A percentile compares a stretch with the other conserved stretches of the same genome.
Evolutionary conservation across 2,113 vertebrate genomes (phyloP).

Genomic region (Brachypteracias leptosomus): DNA sequence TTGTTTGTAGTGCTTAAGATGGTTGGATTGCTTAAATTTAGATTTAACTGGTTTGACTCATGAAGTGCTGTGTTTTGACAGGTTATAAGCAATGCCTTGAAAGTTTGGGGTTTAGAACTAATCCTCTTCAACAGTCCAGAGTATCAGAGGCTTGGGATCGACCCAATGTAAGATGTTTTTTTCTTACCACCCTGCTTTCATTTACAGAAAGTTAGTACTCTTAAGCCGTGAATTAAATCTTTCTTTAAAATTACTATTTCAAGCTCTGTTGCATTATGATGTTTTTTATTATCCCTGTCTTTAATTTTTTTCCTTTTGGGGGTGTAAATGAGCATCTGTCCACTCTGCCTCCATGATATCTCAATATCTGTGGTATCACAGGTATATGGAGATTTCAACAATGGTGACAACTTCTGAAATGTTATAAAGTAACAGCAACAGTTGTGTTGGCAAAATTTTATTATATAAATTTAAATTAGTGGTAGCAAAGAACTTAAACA

Average conservation of each 20-base stretch:
- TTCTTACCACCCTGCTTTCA: constrained; percentile 31
- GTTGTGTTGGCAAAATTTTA: neutral
- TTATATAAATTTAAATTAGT: neutral
- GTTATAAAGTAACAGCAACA: neutral
- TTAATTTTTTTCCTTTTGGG: neutral
- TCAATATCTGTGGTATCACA: neutral
- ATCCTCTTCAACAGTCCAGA: constrained; percentile 98
- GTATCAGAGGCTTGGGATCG: constrained; percentile 92
- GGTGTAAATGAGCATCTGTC: neutral
- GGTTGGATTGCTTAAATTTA: constrained; percentile 34
- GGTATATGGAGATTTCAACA: neutral
- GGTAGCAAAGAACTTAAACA: neutral
- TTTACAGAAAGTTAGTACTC: neutral
- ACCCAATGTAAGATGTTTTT: constrained; percentile 88
- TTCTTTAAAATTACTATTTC: neutral
- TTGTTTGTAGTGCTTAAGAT: neutral
- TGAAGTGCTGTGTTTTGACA: constrained; percentile 68
- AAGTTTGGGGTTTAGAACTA: constrained; percentile 98
- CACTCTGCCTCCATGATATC: neutral
- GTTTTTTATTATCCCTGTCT: neutral
- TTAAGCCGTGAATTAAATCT: neutral
- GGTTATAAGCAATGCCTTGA: constrained; percentile 98
- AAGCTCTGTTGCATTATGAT: constrained; percentile 1
- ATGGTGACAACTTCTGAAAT: neutral
- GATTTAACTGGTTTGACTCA: constrained; percentile 34